A percentile compares a stretch with the other conserved stretches of the same genome.
These are phyloP conservation scores for Bathynomus jamesi DNA, from an alignment of 1,140 invertebrate genomes.

Conservation along the genomic window DNA sequence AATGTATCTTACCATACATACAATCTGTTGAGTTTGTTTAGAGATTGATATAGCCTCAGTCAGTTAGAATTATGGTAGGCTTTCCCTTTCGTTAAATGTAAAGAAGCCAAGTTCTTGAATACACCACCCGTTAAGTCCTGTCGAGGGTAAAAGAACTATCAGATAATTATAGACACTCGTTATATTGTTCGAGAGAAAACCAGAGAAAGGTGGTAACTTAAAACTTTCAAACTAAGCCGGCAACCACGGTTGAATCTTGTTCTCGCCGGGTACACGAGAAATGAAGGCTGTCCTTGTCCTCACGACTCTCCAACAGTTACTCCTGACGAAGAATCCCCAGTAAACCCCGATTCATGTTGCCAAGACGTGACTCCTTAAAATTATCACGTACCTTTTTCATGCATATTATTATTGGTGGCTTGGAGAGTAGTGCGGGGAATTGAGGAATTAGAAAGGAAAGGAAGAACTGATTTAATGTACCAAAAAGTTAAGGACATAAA, in stretches of 20 bases:
- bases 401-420: slow-evolving; percentile 63
- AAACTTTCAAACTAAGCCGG: background rate
- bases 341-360: background rate
- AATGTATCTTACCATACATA: no score
- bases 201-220: background rate
- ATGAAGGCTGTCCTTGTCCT: no score
- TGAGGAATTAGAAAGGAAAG: no score
- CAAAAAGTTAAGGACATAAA: no score
- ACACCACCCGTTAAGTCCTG: slow-evolving; percentile 47
- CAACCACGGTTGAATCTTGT: background rate
- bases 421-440: no score
- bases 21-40: no score
- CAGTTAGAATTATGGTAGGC: slow-evolving; percentile 50
- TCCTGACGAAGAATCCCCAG: background rate
- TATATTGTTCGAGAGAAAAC: background rate
- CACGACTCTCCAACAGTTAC: no score
- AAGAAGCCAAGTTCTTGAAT: slow-evolving; percentile 46
- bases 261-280: no score
- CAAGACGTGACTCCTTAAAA: background rate
- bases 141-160: background rate
- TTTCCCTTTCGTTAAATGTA: slow-evolving; percentile 45
- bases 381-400: slow-evolving; percentile 54
- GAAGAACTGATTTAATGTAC: no score
- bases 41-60: background rate
- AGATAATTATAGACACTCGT: background rate